Conservation (phyloP, 2,888 invertebrate genomes). For the Chrysolina oricalcia region DNA sequence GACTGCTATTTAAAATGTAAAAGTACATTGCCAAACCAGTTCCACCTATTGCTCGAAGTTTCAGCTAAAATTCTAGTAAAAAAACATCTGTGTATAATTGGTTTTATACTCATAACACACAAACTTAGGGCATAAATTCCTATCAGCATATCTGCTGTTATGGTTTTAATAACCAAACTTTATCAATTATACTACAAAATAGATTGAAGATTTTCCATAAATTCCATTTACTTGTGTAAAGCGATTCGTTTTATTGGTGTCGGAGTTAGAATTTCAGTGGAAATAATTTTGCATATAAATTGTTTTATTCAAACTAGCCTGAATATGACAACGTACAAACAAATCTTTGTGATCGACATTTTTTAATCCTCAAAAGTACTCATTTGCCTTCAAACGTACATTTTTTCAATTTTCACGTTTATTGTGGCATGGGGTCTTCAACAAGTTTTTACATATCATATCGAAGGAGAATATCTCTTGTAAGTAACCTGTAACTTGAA, state of each 20-base stretch:
- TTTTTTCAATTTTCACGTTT: no score
- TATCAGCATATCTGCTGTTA: neutral
- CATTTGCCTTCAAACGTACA: no score
- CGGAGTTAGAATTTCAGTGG: neutral
- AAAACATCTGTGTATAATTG: neutral
- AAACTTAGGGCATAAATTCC: neutral
- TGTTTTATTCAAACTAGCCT: neutral
- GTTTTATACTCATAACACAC: neutral
- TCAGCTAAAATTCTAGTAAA: neutral
- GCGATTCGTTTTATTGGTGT: neutral
- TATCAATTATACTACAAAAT: neutral
- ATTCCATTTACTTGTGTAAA: neutral
- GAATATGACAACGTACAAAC: neutral
- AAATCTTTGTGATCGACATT: neutral
- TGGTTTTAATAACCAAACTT: neutral
- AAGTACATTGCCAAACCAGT: no score
- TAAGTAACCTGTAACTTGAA: no score
- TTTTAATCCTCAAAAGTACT: neutral
- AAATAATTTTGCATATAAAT: conserved; percentile 1
- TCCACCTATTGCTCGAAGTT: neutral
- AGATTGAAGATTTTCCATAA: neutral
- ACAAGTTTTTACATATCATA: no score
- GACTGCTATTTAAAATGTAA: no score
- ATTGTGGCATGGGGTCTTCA: no score
- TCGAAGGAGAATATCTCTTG: no score